Conservation (phyloP, 2,888 invertebrate genomes). For the Gryllus longicercus region DNA sequence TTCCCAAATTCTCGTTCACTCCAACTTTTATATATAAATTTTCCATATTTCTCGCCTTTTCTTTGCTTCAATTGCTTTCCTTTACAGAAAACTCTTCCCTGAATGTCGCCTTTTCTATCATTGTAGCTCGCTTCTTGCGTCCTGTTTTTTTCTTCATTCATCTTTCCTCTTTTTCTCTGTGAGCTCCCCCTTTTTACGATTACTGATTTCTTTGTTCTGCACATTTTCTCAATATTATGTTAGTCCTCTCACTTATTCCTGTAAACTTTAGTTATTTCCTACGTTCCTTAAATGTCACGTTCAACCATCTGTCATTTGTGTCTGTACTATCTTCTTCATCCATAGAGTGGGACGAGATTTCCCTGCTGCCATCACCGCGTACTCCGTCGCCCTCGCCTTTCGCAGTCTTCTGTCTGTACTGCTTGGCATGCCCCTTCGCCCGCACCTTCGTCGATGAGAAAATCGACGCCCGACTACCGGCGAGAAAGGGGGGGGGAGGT, state of each 20-base stretch:
- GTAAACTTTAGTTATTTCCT: too few relatives aligned
- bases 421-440: background rate
- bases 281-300: too few relatives aligned
- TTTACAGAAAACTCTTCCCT: too few relatives aligned
- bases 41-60: too few relatives aligned
- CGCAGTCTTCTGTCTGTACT: background rate
- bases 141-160: background rate
- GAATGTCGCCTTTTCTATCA: too few relatives aligned
- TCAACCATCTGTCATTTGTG: too few relatives aligned
- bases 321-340: too few relatives aligned
- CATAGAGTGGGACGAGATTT: background rate
- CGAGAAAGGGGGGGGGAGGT: background rate
- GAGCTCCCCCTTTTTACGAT: background rate
- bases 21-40: too few relatives aligned
- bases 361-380: background rate
- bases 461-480: background rate
- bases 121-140: too few relatives aligned
- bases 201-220: background rate
- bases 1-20: background rate
- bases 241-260: too few relatives aligned
- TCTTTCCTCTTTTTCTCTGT: background rate
- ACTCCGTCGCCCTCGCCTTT: background rate
- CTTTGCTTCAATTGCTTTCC: background rate
- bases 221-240: too few relatives aligned
- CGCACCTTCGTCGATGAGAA: background rate